Percentiles rank a stretch among this genome's conserved stretches.
Evolutionary conservation across 2,888 invertebrate genomes (phyloP).

Genomic region (Cremastobaeus sp.): DNA sequence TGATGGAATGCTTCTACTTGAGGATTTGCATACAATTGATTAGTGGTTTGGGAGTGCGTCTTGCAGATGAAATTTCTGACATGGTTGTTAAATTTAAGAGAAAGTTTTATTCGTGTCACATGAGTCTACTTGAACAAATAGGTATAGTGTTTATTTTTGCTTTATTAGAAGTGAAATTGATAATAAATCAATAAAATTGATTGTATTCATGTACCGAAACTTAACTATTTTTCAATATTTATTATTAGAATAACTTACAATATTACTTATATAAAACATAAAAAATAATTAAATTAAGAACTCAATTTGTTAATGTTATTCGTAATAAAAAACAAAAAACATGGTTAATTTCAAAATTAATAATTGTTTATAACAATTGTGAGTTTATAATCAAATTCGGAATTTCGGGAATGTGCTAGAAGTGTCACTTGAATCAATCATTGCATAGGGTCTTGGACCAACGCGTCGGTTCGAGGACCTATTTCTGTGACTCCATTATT

Average conservation of each 20-base stretch:
- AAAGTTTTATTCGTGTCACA: slow-evolving; percentile 69
- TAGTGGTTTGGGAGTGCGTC: slow-evolving; percentile 69
- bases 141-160: slow-evolving; percentile 67
- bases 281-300: slow-evolving; percentile 5
- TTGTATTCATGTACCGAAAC: too few relatives aligned
- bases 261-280: too few relatives aligned
- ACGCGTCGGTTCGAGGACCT: slow-evolving; percentile 61
- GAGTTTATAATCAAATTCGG: too few relatives aligned
- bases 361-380: too few relatives aligned
- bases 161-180: too few relatives aligned
- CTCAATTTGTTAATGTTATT: too few relatives aligned
- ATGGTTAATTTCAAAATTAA: too few relatives aligned
- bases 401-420: too few relatives aligned
- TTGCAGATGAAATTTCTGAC: slow-evolving; percentile 72
- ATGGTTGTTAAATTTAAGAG: slow-evolving; percentile 74
- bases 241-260: too few relatives aligned
- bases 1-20: slow-evolving; percentile 71
- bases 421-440: neutral
- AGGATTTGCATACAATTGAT: slow-evolving; percentile 71
- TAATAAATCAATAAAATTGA: too few relatives aligned
- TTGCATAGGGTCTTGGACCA: slow-evolving; percentile 61
- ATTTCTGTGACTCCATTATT: slow-evolving; percentile 31
- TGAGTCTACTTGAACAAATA: slow-evolving; percentile 69
- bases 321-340: too few relatives aligned
- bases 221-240: too few relatives aligned